phyloP scores from a whole-genome alignment of 2,797 vertebrate genomes.

The Okamejei kenojei region DNA sequence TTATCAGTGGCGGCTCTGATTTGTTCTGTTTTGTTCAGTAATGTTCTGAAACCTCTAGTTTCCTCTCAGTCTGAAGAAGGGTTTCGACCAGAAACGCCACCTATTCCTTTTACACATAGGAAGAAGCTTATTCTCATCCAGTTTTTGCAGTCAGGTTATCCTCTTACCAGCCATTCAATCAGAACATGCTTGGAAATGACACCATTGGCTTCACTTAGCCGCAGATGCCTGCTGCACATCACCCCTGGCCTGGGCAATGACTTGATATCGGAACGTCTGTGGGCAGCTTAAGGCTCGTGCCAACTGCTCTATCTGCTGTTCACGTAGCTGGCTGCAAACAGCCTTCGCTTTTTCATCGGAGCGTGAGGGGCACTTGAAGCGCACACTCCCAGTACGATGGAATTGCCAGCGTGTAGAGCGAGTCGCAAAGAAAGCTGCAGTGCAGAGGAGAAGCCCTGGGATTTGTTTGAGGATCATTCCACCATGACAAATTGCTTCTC shows the following conservation, averaged over 20 bases:
- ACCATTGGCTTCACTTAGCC: background rate
- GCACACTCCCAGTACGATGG: background rate
- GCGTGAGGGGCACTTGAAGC: background rate
- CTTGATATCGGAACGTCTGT: background rate
- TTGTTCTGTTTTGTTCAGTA: too few relatives aligned
- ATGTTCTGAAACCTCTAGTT: too few relatives aligned
- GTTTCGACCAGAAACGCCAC: too few relatives aligned
- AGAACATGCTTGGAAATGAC: background rate
- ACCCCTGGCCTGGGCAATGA: background rate
- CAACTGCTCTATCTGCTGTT: background rate
- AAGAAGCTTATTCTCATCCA: background rate
- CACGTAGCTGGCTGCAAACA: background rate
- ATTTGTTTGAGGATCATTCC: background rate
- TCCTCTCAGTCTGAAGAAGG: too few relatives aligned
- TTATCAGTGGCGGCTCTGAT: too few relatives aligned
- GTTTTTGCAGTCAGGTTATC: background rate
- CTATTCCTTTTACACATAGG: too few relatives aligned
- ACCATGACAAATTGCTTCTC: background rate
- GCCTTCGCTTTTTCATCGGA: background rate
- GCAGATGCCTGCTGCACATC: background rate
- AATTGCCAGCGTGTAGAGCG: background rate
- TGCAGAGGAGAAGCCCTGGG: background rate
- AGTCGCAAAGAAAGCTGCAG: background rate
- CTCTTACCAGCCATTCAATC: background rate
- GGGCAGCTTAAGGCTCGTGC: background rate